Evolutionary conservation across 2,888 invertebrate genomes (phyloP).

Genomic region (Pollenia angustigena): DNA sequence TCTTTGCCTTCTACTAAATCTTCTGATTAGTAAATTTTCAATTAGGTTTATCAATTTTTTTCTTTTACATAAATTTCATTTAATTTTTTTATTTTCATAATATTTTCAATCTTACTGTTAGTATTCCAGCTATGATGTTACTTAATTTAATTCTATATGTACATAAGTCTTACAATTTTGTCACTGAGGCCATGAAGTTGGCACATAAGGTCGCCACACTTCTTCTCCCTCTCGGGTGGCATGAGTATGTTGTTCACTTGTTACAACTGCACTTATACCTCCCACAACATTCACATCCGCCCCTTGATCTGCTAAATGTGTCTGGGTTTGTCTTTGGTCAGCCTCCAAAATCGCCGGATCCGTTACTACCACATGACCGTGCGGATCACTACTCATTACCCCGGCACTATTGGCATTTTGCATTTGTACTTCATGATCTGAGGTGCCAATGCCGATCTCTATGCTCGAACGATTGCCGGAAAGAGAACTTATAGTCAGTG

Average conservation of each 20-base stretch:
- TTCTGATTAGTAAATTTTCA: background rate
- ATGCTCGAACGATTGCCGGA: conserved; percentile 85
- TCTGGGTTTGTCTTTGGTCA: conserved; percentile 69
- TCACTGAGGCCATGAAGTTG: conserved; percentile 71
- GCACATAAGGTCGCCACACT: conserved; percentile 89
- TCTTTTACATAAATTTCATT: conserved; percentile 28
- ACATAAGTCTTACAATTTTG: conserved; percentile 73
- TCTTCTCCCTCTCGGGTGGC: conserved; percentile 75
- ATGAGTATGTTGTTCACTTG: conserved; percentile 82
- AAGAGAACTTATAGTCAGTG: conserved; percentile 86
- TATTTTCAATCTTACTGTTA: background rate
- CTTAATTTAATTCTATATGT: conserved; percentile 72
- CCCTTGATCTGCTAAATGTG: conserved; percentile 74
- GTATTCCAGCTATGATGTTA: conserved; percentile 20
- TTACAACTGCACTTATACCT: conserved; percentile 61
- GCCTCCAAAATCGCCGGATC: conserved; percentile 51
- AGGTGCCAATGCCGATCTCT: conserved; percentile 85
- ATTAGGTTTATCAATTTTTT: background rate
- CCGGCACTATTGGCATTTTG: conserved; percentile 47
- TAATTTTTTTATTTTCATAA: background rate
- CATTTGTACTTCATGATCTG: conserved; percentile 80
- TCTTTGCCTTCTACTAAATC: background rate
- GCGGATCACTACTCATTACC: conserved; percentile 65
- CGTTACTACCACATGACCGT: conserved; percentile 59
- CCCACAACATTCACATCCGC: conserved; percentile 75